These are phyloP conservation scores for Apostichopus californicus DNA, from an alignment of 35 echinoderm and acorn worm genomes.

Conservation along the genomic window DNA sequence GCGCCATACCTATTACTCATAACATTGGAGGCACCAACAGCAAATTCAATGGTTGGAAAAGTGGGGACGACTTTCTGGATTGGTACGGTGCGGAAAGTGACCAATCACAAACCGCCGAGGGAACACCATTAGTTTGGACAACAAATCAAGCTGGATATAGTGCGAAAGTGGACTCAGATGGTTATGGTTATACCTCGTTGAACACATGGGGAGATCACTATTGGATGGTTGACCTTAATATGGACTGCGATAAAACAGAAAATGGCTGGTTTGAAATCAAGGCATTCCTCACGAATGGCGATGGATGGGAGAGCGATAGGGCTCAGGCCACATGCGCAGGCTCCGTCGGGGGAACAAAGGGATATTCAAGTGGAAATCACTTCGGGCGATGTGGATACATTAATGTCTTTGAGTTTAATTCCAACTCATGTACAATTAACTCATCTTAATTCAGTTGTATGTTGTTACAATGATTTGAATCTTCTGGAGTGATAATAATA, in stretches of 20 bases:
- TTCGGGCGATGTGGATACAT: conserved; percentile 81
- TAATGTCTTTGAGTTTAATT: conserved; percentile 76
- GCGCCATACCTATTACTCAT: conserved; percentile 63
- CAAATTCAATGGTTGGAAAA: conserved; percentile 71
- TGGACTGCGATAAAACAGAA: conserved; percentile 79
- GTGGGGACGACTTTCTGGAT: conserved; percentile 72
- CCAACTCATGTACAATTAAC: conserved; percentile 60
- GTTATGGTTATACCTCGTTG: conserved; percentile 73
- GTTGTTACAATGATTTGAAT: too few species aligned
- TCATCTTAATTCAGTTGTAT: not conserved
- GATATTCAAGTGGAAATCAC: conserved; percentile 75
- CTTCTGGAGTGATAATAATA: too few species aligned
- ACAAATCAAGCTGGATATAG: conserved; percentile 60
- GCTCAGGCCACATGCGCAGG: conserved; percentile 57
- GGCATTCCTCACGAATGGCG: conserved; percentile 77
- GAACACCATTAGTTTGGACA: conserved; percentile 73
- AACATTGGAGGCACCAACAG: conserved; percentile 70
- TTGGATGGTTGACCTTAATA: conserved; percentile 86
- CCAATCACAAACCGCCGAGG: conserved; percentile 63
- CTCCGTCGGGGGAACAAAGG: conserved; percentile 64
- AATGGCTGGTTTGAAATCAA: conserved; percentile 86
- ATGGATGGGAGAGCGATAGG: conserved; percentile 82
- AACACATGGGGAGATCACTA: conserved; percentile 90
- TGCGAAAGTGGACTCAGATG: conserved; percentile 63
- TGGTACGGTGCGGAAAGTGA: conserved; percentile 88